These are phyloP conservation scores for Nomada goodeniana DNA, from an alignment of 2,888 invertebrate genomes.

Conservation along the genomic window DNA sequence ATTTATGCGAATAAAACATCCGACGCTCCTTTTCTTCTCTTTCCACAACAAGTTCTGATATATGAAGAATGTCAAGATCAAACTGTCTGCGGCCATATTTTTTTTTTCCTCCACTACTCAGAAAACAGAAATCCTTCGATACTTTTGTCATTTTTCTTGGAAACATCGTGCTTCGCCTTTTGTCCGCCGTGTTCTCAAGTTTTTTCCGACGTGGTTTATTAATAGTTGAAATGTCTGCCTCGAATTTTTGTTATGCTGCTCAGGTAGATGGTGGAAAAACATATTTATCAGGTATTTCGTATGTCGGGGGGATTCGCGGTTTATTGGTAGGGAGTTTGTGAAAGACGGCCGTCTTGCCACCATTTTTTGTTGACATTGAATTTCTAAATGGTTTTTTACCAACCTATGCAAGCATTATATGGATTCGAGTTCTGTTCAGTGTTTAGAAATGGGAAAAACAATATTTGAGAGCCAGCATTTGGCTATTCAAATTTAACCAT, in stretches of 20 bases:
- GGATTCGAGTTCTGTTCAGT: not conserved
- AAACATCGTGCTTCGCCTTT: constrained; percentile 21
- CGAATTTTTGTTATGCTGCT: not conserved
- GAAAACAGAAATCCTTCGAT: too few species aligned
- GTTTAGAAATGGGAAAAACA: not conserved
- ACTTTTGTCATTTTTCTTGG: constrained; percentile 4
- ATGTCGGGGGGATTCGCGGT: not conserved
- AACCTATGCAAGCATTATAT: not conserved
- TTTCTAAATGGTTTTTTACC: not conserved
- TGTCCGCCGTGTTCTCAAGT: constrained; percentile 6
- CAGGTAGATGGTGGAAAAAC: not conserved
- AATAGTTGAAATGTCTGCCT: not conserved
- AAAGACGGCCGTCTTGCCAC: too few species aligned
- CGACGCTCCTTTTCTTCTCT: not conserved
- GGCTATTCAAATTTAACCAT: not conserved
- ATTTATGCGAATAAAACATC: not conserved
- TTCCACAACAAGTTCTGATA: not conserved
- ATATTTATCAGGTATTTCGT: not conserved
- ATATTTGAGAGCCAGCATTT: not conserved
- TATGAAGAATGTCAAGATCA: constrained; percentile 3
- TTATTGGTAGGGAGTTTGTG: not conserved
- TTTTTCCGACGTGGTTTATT: constrained; percentile 8
- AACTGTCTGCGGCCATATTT: not conserved
- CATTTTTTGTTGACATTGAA: not conserved
- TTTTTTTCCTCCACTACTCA: not conserved